Conservation (phyloP, 2,797 vertebrate species). For the Dermochelys coriacea region DNA sequence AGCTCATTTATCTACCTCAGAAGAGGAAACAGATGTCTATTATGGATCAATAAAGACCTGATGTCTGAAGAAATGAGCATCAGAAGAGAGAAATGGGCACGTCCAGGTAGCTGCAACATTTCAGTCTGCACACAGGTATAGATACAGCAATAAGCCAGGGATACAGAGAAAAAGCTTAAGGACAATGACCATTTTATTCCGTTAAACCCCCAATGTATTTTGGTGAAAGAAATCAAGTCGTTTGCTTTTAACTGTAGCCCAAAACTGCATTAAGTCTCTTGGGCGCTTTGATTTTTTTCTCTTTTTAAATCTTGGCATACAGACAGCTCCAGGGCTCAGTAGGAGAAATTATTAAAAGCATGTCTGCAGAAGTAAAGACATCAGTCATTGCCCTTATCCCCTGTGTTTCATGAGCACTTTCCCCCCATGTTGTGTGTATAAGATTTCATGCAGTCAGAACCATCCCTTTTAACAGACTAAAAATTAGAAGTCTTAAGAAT, state of each 20-base stretch:
- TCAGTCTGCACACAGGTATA: constrained; percentile 53
- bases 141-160: constrained; percentile 68
- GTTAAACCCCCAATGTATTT: constrained; percentile 62
- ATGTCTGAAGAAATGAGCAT: constrained; percentile 42
- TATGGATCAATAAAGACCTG: constrained; percentile 32
- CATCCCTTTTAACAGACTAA: constrained; percentile 21
- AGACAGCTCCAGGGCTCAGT: constrained; percentile 65
- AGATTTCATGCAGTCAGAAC: constrained; percentile 57
- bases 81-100: constrained; percentile 27
- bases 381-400: constrained; percentile 61
- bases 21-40: constrained; percentile 52
- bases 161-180: constrained; percentile 67
- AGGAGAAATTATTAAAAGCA: constrained; percentile 74
- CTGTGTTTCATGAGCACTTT: background rate
- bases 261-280: constrained; percentile 63
- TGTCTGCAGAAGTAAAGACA: constrained; percentile 62
- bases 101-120: constrained; percentile 63
- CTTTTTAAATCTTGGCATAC: constrained; percentile 61
- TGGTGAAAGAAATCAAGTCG: constrained; percentile 55
- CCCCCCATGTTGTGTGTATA: constrained; percentile 1
- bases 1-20: constrained; percentile 45
- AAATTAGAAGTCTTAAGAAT: constrained; percentile 26
- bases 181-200: constrained; percentile 66
- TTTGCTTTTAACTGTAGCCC: constrained; percentile 66
- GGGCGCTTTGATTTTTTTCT: constrained; percentile 65